Evolutionary conservation across 2,888 invertebrate species (phyloP), one percentile per base, ranked within the genome.

Genomic region (Perithous albicinctus): DNA sequence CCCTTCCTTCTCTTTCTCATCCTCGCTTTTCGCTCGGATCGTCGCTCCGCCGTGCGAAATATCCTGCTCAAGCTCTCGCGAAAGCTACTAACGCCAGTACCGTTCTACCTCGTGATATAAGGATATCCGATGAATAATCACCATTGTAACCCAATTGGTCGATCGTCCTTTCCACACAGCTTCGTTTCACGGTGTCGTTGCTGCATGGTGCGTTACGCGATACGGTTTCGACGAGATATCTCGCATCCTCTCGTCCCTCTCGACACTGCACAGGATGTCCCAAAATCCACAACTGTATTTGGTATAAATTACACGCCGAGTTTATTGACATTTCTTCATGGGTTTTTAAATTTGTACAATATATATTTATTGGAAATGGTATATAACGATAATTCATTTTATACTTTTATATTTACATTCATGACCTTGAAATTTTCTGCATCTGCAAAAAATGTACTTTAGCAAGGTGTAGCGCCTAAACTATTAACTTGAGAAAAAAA

Each of bases 41-140:
- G 61, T 56, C 32, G 35, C 38, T 35, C 48, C 51, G 67, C 38
- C 29, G 59, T 63, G 51, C 32, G 20, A 56, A 67, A 74, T 79
- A 74, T 79, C 54, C 23, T 26, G 8, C 35, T 59, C 54, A 41
- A 12, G 69, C 32, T 26, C 10, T 63, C 20, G 54, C n/a, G 43
- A 75, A 70, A 79, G 66, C 59, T 59, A 78, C 38, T 43, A 63
- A 74, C 63, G 54, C 35, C 61, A 6, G 51, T 18, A 15, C 56
- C 12, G 54, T 69, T 20, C 54, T 46, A 26, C 15, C 79, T 67
- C 12, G 20, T 69, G 46, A 63, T 64, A 54, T 43, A 48, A 80
- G 75, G 63, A 54, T 69, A 69, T 75, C 69, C 38, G 46, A 64
- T 69, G 74, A 79, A 79, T 79, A 56, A 79, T 79, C 69, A 63